Evolutionary conservation across 2,888 invertebrate species (phyloP).

Genomic region (Resseliella maxima): DNA sequence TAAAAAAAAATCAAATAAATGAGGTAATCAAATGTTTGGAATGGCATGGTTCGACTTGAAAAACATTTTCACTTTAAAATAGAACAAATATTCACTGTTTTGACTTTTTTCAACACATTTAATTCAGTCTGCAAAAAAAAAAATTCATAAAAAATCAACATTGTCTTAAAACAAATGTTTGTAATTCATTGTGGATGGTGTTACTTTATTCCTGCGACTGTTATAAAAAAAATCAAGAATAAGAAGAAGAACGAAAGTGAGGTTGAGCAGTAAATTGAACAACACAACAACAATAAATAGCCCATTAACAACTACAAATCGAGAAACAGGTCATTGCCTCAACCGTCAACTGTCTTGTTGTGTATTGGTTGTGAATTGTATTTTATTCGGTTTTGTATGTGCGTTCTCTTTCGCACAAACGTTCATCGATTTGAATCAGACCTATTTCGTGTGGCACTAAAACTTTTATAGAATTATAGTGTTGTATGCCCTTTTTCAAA

Average conservation of each 20-base stretch:
- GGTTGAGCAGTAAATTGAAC: conserved; percentile 53
- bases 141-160: too few relatives aligned
- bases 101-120: too few relatives aligned
- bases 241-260: conserved; percentile 43
- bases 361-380: not conserved
- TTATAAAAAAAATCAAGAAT: not conserved
- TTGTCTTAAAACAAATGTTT: too few relatives aligned
- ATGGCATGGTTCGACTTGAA: too few relatives aligned
- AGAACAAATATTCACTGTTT: too few relatives aligned
- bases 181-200: too few relatives aligned
- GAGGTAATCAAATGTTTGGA: too few relatives aligned
- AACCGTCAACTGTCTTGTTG: conserved; percentile 53
- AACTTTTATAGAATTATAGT: conserved; percentile 49
- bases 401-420: not conserved
- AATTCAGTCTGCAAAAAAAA: too few relatives aligned
- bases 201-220: not conserved
- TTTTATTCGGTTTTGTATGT: not conserved
- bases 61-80: too few relatives aligned
- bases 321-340: conserved; percentile 55
- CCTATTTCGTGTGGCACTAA: conserved; percentile 48
- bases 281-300: conserved; percentile 51
- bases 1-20: not conserved
- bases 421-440: not conserved
- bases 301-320: conserved; percentile 55
- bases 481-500: conserved; percentile 48